phyloP scores from a whole-genome alignment of 2,888 invertebrate species.

The Clanis bilineata region DNA sequence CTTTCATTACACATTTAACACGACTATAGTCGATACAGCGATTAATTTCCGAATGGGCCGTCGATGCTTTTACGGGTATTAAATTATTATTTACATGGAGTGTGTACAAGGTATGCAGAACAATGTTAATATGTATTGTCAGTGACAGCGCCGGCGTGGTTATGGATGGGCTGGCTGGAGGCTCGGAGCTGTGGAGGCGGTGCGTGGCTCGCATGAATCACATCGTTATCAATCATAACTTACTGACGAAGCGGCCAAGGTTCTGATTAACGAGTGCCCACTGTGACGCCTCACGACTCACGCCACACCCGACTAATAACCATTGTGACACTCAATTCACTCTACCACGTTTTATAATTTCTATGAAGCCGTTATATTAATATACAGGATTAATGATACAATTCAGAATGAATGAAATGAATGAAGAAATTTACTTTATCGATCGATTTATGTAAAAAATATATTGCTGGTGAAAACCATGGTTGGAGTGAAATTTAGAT shows the following conservation, averaged over 20 bases:
- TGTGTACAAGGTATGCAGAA: conserved; percentile 21
- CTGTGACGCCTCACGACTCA: conserved; percentile 20
- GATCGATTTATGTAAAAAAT: too few relatives aligned
- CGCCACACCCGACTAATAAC: conserved; percentile 38
- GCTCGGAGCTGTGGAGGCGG: too few relatives aligned
- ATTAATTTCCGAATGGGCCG: neutral
- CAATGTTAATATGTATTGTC: conserved; percentile 55
- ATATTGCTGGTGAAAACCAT: too few relatives aligned
- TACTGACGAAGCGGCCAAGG: conserved; percentile 65
- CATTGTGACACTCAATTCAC: conserved; percentile 26
- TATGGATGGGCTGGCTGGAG: conserved; percentile 59
- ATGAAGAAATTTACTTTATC: too few relatives aligned
- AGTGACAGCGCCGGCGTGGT: conserved; percentile 54
- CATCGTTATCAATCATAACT: conserved; percentile 74
- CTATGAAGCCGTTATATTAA: neutral
- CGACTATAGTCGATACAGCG: neutral
- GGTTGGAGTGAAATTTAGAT: too few relatives aligned
- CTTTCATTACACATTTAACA: neutral
- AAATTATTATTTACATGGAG: conserved; percentile 33
- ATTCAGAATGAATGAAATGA: neutral
- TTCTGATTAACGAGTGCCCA: conserved; percentile 53
- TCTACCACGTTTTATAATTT: conserved; percentile 21
- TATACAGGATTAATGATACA: neutral
- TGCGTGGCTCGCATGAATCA: conserved; percentile 49
- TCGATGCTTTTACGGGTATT: conserved; percentile 22